phyloP scores from a whole-genome alignment of 2,113 vertebrate species.

The Rynchops niger region DNA sequence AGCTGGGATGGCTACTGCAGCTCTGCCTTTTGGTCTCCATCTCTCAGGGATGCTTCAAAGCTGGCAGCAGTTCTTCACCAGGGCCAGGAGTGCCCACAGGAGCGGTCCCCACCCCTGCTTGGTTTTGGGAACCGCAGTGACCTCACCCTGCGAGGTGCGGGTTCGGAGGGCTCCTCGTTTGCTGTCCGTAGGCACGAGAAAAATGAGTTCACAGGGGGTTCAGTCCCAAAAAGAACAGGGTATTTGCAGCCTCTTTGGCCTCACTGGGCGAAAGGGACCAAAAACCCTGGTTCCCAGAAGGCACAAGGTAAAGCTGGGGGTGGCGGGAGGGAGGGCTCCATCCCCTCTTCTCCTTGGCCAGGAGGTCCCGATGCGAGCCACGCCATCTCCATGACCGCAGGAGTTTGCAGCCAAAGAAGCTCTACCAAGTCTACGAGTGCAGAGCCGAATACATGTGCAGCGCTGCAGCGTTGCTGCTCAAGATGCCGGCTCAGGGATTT shows the following conservation, averaged over 20 bases:
- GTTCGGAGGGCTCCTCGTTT: fast-evolving
- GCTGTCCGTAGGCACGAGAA: not conserved
- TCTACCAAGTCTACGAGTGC: fast-evolving
- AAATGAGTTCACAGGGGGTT: not conserved
- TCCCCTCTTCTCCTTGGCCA: not conserved
- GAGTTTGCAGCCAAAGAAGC: not conserved
- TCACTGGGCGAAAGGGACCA: not conserved
- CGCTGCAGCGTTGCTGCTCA: not conserved
- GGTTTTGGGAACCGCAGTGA: not conserved
- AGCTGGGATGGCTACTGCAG: not conserved
- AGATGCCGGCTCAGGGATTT: not conserved
- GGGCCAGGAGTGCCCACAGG: not conserved
- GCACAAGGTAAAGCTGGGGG: not conserved
- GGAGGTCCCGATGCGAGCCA: not conserved
- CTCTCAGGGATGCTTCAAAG: not conserved
- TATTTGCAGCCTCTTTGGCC: fast-evolving
- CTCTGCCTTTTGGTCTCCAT: not conserved
- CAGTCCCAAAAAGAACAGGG: not conserved
- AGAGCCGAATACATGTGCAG: fast-evolving
- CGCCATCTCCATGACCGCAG: fast-evolving
- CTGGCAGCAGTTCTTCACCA: fast-evolving
- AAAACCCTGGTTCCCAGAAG: not conserved
- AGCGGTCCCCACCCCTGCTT: not conserved
- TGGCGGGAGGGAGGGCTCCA: fast-evolving
- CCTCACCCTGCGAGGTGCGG: not conserved